These are phyloP conservation scores for Lepidurus couesii DNA, from an alignment of 1,140 invertebrate genomes.

Conservation along the genomic window DNA sequence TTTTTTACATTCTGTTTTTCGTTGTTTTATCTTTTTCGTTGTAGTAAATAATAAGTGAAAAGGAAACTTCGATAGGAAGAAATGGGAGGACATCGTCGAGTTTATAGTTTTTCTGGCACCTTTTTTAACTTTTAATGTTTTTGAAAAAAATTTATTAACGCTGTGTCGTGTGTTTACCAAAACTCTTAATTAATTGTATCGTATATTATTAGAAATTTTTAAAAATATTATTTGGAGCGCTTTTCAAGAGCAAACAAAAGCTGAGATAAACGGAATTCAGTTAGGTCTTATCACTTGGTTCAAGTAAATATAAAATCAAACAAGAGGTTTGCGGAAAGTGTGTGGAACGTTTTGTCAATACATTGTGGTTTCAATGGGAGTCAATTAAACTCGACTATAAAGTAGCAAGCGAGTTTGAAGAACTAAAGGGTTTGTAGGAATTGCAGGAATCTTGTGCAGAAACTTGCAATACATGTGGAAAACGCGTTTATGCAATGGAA, in stretches of 20 bases:
- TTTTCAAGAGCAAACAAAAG: background rate
- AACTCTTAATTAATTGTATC: background rate
- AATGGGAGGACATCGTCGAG: background rate
- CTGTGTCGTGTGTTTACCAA: constrained; percentile 8
- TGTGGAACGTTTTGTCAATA: background rate
- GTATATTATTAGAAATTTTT: background rate
- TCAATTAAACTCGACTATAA: background rate
- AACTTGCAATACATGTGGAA: constrained; percentile 63
- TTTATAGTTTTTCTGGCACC: background rate
- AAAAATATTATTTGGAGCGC: background rate
- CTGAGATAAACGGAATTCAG: background rate
- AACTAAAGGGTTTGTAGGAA: constrained; percentile 44
- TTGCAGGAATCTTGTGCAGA: constrained; percentile 53
- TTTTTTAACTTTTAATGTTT: constrained; percentile 12
- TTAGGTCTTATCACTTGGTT: background rate
- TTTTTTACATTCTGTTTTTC: background rate
- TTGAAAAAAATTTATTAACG: background rate
- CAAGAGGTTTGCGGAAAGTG: constrained; percentile 7
- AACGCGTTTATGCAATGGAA: constrained; percentile 72
- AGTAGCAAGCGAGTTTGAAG: background rate
- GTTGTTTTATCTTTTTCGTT: background rate
- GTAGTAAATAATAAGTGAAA: background rate
- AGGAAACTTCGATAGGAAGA: background rate
- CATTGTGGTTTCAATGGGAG: background rate
- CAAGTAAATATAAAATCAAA: background rate